These are phyloP conservation scores for Cheilosia soror DNA, from an alignment of 2,888 invertebrate genomes.

Conservation along the genomic window DNA sequence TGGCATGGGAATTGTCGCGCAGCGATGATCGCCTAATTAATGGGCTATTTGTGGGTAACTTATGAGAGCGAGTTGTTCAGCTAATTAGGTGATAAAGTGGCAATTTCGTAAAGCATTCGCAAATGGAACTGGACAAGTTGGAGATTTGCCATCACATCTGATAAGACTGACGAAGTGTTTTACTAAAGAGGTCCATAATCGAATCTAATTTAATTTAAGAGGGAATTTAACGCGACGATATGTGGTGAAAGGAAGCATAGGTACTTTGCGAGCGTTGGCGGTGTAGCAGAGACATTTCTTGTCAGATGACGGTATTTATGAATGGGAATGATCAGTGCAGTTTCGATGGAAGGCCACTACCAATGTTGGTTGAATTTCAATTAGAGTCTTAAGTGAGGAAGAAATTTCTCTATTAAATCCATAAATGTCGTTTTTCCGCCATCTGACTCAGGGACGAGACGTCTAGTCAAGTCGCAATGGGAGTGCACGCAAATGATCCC, in stretches of 20 bases:
- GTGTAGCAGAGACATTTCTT: neutral
- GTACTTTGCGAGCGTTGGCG: neutral
- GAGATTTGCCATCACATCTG: constrained; percentile 7
- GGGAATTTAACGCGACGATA: neutral
- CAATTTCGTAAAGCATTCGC: constrained; percentile 39
- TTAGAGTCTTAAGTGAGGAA: no score
- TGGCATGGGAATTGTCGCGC: constrained; percentile 50
- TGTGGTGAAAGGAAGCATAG: neutral
- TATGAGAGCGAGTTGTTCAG: constrained; percentile 68
- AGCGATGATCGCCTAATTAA: constrained; percentile 61
- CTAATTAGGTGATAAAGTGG: constrained; percentile 75
- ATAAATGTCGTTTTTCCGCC: no score
- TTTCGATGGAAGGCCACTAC: no score
- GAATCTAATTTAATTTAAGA: constrained; percentile 23
- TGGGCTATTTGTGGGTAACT: constrained; percentile 73
- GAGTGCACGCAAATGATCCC: no score
- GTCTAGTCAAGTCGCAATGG: no score
- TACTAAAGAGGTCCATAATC: constrained; percentile 2
- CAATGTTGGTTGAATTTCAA: no score
- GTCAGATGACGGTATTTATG: no score
- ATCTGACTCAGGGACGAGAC: no score
- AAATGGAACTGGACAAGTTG: constrained; percentile 40
- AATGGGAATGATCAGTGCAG: no score
- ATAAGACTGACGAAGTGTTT: constrained; percentile 35
- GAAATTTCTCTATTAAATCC: no score